Conservation (phyloP, 2,797 vertebrate genomes). For the Labeo calbasu region DNA sequence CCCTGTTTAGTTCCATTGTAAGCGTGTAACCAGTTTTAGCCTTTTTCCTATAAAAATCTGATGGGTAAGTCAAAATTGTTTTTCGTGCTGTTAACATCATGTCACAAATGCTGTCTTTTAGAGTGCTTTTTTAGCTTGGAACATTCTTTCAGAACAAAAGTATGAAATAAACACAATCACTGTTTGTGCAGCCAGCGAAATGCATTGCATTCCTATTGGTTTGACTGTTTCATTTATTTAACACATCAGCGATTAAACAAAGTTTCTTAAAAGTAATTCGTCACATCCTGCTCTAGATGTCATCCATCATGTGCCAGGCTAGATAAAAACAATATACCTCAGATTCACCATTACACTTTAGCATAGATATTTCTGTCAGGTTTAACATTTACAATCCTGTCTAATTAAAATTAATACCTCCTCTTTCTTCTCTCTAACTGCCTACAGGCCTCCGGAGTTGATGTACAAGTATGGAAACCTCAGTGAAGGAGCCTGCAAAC, state of each 20-base stretch:
- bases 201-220: conserved; percentile 22
- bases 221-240: conserved; percentile 30
- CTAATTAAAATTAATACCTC: neutral
- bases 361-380: neutral
- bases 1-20: neutral
- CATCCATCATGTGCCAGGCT: neutral
- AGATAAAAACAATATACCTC: conserved; percentile 14
- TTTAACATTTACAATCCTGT: conserved; percentile 11
- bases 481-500: conserved; percentile 86
- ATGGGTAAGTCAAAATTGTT: neutral
- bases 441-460: conserved; percentile 72
- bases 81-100: conserved; percentile 12
- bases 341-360: neutral
- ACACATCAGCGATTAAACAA: neutral
- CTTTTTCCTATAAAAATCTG: neutral
- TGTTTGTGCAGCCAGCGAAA: conserved; percentile 17
- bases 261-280: conserved; percentile 24
- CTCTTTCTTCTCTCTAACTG: conserved; percentile 11
- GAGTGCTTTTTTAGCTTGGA: neutral
- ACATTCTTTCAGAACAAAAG: conserved; percentile 21
- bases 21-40: neutral
- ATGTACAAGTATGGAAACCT: conserved; percentile 84
- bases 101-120: neutral
- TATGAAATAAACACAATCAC: conserved; percentile 13
- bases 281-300: conserved; percentile 9